Evolutionary conservation across 2,888 invertebrate genomes (phyloP), one percentile per base, ranked within the genome.

Genomic region (Dasysyrphus tricinctus): DNA sequence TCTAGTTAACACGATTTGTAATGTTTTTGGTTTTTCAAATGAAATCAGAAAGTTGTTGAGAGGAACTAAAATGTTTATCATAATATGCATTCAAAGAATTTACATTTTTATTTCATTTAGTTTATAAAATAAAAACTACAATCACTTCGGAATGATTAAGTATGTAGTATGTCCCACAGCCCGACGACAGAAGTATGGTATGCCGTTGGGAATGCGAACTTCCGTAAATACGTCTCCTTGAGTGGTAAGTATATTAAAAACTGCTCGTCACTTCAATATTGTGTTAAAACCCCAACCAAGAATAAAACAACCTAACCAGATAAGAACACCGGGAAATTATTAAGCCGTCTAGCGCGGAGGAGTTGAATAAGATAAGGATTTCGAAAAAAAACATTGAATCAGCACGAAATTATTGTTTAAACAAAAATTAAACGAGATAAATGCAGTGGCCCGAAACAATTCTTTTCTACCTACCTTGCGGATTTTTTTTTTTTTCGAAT

Each of bases 171-270:
- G 5, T 6, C 44, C 44, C 44, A 44, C n/a, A 44, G 44, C 44
- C n/a, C 19, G 19, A 14, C 54, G 5, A 29, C 29, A 29, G 8
- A 32, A 32, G 24, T 24, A 24, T 24, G 24, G 24, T 9, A 9
- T 3, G 44, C 7, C n/a, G 12, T 12, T 39, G 16, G 47, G 47
- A 47, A 16, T 61, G 11, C 61, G n/a, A 44, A 47, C 5, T n/a
- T n/a, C 44, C 73, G 34, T 11, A 16, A 47, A 32, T 56, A 56
- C 24, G 75, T 75, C 75, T 54, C 65, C 54, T 34, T 56, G 24
- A 34, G 34, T 24, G 12, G 65, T 34, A 65, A 54, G 56, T 75
- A n/a, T 56, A 75, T 56, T 24, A 11, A 37, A 54, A 75, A 65
- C 75, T 75, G 65, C 51, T n/a, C 3, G 32, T 47, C 34, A 65